Conservation (phyloP, 1,140 invertebrate genomes). For the Goniozus legneri region DNA sequence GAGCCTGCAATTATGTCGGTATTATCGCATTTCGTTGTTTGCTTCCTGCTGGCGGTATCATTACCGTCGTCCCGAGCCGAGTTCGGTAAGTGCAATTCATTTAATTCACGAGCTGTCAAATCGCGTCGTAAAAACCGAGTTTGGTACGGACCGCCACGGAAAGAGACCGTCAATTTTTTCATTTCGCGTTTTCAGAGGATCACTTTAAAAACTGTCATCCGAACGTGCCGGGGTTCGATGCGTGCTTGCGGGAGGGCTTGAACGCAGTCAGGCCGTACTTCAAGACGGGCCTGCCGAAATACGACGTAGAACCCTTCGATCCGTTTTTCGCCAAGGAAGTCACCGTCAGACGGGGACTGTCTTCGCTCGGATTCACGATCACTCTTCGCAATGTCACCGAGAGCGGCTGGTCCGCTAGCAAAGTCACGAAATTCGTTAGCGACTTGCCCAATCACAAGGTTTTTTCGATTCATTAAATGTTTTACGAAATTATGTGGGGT, state of each 20-base stretch:
- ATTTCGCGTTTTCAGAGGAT: constrained; percentile 35
- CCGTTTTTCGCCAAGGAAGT: constrained; percentile 70
- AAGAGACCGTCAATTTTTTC: background rate
- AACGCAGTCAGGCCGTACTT: constrained; percentile 70
- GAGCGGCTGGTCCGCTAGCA: constrained; percentile 71
- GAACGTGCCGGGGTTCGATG: constrained; percentile 62
- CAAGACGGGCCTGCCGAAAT: constrained; percentile 69
- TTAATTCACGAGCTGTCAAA: too few species aligned
- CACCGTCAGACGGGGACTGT: constrained; percentile 59
- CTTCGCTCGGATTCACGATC: constrained; percentile 64
- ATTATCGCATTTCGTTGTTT: too few species aligned
- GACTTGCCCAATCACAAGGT: constrained; percentile 47
- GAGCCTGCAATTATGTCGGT: too few species aligned
- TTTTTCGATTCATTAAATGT: background rate
- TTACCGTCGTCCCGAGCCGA: too few species aligned
- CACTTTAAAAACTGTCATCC: constrained; percentile 61
- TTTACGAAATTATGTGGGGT: background rate
- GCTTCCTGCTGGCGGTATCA: too few species aligned
- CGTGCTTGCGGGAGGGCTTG: constrained; percentile 69
- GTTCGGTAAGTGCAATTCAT: too few species aligned
- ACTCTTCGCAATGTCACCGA: constrained; percentile 71
- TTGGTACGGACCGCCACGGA: too few species aligned
- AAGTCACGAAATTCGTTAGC: constrained; percentile 68
- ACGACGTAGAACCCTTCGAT: constrained; percentile 71
- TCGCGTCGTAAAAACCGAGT: too few species aligned